Percentiles rank a stretch among this genome's conserved stretches.
Conservation (phyloP, 2,888 invertebrate genomes). For the Cancer borealis region DNA sequence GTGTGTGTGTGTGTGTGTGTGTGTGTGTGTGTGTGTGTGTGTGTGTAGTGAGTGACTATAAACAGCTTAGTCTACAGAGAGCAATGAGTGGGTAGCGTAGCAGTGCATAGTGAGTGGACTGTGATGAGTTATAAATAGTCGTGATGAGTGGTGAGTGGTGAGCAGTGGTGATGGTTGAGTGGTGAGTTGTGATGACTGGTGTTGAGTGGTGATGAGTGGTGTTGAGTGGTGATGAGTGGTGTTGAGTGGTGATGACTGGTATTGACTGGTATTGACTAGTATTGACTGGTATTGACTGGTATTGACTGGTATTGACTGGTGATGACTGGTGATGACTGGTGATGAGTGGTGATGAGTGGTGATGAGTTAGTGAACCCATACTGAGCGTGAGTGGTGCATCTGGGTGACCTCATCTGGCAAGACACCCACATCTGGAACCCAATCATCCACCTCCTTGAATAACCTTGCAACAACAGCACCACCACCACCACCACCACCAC, state of each 20-base stretch:
- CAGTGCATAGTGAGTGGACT: no score
- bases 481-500: not conserved
- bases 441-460: not conserved
- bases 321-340: not conserved
- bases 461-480: not conserved
- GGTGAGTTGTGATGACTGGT: not conserved
- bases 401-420: conserved; percentile 6
- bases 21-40: not conserved
- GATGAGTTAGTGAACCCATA: not conserved
- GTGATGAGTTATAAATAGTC: no score
- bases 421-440: not conserved
- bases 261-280: not conserved
- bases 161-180: not conserved
- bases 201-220: not conserved
- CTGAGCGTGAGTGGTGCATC: not conserved
- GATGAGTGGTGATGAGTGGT: not conserved
- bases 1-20: not conserved
- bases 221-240: not conserved
- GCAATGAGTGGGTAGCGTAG: not conserved
- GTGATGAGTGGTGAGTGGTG: not conserved
- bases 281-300: not conserved
- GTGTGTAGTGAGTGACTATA: not conserved
- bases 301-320: not conserved
- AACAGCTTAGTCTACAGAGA: no score
- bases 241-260: not conserved